Conservation (phyloP, 2,797 vertebrate species). For the Sebastes cheni region DNA sequence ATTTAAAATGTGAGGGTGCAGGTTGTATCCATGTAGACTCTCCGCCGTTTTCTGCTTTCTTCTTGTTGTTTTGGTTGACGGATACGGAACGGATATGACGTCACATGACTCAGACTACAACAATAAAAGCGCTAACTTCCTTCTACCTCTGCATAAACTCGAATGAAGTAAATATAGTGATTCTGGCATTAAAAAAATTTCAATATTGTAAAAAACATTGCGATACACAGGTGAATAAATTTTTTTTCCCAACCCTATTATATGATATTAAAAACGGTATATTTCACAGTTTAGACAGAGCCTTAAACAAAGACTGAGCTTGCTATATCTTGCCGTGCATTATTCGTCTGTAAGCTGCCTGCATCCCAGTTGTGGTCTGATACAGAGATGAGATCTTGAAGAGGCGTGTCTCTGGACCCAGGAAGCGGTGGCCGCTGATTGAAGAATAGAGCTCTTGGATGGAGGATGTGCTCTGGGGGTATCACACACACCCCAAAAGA, state of each 20-base stretch:
- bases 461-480: conserved; percentile 71
- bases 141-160: no score
- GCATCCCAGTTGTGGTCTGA: conserved; percentile 72
- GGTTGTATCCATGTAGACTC: no score
- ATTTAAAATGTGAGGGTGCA: no score
- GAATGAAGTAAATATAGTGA: no score
- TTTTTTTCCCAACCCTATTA: no score
- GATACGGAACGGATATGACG: no score
- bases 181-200: no score
- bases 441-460: conserved; percentile 79
- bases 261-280: not conserved
- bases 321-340: conserved; percentile 57
- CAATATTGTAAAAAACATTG: not conserved
- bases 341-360: conserved; percentile 72
- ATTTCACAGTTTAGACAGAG: conserved; percentile 30
- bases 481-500: conserved; percentile 77
- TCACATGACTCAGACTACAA: no score
- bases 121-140: no score
- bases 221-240: no score
- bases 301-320: conserved; percentile 61
- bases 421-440: conserved; percentile 78
- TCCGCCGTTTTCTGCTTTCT: no score
- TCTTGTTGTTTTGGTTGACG: no score
- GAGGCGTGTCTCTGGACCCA: conserved; percentile 76
- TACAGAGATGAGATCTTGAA: conserved; percentile 76